Conservation (phyloP, 2,113 vertebrate species). For the Nesoenas mayeri region DNA sequence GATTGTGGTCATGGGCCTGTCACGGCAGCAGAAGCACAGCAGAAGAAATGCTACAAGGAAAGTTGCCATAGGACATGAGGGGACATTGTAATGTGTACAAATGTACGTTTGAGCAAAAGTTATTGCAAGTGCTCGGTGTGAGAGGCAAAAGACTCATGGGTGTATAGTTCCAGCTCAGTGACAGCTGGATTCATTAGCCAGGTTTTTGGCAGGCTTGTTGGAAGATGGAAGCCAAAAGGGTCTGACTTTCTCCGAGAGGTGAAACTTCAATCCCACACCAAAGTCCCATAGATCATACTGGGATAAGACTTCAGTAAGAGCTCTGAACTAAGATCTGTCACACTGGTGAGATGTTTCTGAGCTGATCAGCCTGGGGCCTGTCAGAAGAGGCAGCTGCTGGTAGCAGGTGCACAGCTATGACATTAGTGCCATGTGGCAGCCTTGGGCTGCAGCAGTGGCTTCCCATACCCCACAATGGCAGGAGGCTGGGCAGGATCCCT, state of each 20-base stretch:
- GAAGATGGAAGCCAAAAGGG: neutral
- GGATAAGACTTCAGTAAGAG: neutral
- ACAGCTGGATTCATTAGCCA: neutral
- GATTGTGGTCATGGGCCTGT: neutral
- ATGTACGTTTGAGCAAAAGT: neutral
- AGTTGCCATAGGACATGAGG: neutral
- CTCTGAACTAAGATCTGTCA: neutral
- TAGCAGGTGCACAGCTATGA: neutral
- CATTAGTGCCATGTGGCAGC: accelerated
- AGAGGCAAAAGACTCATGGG: neutral
- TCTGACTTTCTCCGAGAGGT: neutral
- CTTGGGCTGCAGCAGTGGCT: neutral
- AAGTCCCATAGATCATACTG: neutral
- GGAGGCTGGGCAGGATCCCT: neutral
- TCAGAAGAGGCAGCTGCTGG: neutral
- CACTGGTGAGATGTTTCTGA: neutral
- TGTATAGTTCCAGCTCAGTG: neutral
- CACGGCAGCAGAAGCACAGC: neutral
- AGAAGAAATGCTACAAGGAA: neutral
- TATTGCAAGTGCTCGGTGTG: neutral
- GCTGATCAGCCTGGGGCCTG: neutral
- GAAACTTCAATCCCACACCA: neutral
- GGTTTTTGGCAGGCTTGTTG: neutral
- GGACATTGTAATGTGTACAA: neutral
- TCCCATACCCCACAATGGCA: neutral